Evolutionary conservation across 1,140 invertebrate species (phyloP).

Genomic region (Acromyrmex heyeri): DNA sequence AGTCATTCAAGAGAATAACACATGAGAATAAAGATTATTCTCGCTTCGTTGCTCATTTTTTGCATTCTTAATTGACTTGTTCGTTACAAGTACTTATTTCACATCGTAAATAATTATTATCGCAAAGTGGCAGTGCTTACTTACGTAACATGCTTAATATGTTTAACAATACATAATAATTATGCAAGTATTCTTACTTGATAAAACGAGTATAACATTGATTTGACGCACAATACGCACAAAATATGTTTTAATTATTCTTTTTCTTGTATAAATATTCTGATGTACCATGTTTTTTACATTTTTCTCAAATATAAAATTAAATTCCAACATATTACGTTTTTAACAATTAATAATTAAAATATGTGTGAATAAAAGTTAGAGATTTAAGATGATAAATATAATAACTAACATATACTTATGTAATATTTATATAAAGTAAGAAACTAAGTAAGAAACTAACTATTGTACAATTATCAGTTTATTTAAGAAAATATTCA

Average conservation of each 20-base stretch:
- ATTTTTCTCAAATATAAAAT: constrained; percentile 3
- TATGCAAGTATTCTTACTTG: neutral
- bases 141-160: neutral
- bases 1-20: neutral
- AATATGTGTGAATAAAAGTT: neutral
- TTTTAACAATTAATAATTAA: neutral
- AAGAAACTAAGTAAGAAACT: neutral
- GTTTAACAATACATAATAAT: neutral
- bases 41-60: neutral
- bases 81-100: neutral
- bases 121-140: neutral
- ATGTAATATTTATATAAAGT: neutral
- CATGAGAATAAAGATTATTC: neutral
- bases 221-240: neutral
- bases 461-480: neutral
- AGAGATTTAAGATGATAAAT: neutral
- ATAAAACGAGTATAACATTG: neutral
- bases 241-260: neutral
- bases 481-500: neutral
- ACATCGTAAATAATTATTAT: neutral
- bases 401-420: neutral
- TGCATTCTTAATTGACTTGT: neutral
- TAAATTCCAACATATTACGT: neutral
- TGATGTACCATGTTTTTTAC: neutral
- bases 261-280: neutral